Evolutionary conservation across 2,888 invertebrate species (phyloP), one percentile per base, ranked within the genome.

Genomic region (Spatulosminthurus flaviceps): DNA sequence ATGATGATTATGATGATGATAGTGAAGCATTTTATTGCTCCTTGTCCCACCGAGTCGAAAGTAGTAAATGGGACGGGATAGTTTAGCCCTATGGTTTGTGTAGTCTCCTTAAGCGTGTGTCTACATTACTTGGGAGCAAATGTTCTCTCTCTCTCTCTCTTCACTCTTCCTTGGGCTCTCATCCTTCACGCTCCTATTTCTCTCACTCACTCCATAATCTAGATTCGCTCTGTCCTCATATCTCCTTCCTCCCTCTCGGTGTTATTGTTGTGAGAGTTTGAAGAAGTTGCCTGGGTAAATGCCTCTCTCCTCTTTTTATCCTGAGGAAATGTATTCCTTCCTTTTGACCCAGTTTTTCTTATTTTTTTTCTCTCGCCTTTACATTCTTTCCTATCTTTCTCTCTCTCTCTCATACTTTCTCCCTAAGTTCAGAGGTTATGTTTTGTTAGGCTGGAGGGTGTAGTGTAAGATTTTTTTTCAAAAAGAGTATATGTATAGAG

Each of bases 1-100:
- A 66, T 66, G 64, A 75, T 75, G 75, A 75, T 75, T 21, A 72
- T 72, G 72, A 72, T 22, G 41, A 42, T 72, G 71, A 72, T 21
- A 24, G 51, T 51, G 73, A 24, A 73, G 51, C 73, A 73, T 73
- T 73, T 71, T 73, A 42, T 42, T 73, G 21, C 24, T 13, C 51
- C 43, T 26, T 73, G 34, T 34, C 34, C 34, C 34, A n/a, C n/a
- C n/a, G n/a, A 34, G 34, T 34, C 34, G 34, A 34, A 9, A 34
- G 34, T n/a, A n/a, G n/a, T 34, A 34, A 34, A 34, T 34, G 34
- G 34, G 34, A 34, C 34, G 4, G 34, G 4, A 34, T 34, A 34
- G 34, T 34, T 34, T 34, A 34, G 34, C 34, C 34, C 5, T 34
- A n/a, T 34, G 34, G 34, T 34, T n/a, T n/a, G n/a, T 34, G 34